Conservation (phyloP, 2,888 invertebrate species). For the Scotopteryx bipunctaria region DNA sequence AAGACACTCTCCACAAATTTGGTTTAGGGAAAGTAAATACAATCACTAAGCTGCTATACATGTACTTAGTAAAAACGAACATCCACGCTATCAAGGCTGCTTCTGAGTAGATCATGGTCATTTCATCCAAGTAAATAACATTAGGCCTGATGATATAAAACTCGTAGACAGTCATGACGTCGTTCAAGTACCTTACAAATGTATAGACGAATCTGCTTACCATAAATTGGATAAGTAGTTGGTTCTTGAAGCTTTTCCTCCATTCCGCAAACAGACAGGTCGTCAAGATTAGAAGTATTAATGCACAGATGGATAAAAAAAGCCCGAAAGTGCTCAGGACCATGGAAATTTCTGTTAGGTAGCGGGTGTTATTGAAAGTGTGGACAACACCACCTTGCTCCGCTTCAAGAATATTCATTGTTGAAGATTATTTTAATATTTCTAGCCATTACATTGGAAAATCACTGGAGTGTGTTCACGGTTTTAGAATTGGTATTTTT, state of each 20-base stretch:
- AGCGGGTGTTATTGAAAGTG: slow-evolving; percentile 33
- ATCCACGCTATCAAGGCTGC: slow-evolving; percentile 64
- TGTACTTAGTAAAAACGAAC: slow-evolving; percentile 66
- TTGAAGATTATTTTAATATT: not conserved
- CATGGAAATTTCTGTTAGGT: slow-evolving; percentile 39
- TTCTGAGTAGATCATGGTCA: slow-evolving; percentile 58
- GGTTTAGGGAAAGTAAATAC: slow-evolving; percentile 49
- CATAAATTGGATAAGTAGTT: slow-evolving; percentile 69
- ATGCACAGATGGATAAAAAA: slow-evolving; percentile 49
- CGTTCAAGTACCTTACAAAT: slow-evolving; percentile 53
- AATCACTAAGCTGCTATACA: slow-evolving; percentile 64
- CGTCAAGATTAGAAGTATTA: slow-evolving; percentile 60
- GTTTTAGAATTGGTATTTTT: not conserved
- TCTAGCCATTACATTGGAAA: no score
- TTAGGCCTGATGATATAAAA: slow-evolving; percentile 23
- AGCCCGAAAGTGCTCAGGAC: slow-evolving; percentile 57
- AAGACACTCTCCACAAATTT: slow-evolving; percentile 52
- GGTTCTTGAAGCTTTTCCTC: slow-evolving; percentile 68
- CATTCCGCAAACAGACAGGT: slow-evolving; percentile 64
- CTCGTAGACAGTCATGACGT: slow-evolving; percentile 44
- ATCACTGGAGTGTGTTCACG: no score
- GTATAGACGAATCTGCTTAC: slow-evolving; percentile 61
- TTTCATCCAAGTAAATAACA: slow-evolving; percentile 41
- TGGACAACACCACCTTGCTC: slow-evolving; percentile 42
- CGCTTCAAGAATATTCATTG: slow-evolving; percentile 27